Evolutionary conservation across 35 echinoderm and acorn worm genomes (phyloP).

Genomic region (Lytechinus variegatus): DNA sequence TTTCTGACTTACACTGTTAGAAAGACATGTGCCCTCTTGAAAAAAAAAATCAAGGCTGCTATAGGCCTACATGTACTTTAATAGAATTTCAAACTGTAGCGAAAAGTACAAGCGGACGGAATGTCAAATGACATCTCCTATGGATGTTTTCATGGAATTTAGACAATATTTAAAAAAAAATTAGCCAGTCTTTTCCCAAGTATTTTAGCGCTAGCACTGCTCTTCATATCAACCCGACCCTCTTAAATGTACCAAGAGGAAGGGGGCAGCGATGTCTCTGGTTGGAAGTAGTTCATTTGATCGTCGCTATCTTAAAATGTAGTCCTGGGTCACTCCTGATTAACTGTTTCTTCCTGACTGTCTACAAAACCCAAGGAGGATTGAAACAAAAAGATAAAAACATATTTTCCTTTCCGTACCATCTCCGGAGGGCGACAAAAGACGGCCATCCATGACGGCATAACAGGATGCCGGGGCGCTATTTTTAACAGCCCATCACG

Average conservation of each 20-base stretch:
- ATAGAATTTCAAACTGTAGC: no score
- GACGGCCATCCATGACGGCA: not conserved
- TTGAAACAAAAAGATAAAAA: not conserved
- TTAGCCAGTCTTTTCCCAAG: no score
- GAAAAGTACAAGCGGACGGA: no score
- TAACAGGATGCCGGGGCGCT: not conserved
- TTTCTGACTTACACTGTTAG: no score
- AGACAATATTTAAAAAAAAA: no score
- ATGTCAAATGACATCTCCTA: no score
- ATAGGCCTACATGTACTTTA: no score
- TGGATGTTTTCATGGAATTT: no score
- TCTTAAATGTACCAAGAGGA: not conserved
- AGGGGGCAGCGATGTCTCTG: not conserved
- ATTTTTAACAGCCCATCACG: not conserved
- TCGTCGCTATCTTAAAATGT: not conserved
- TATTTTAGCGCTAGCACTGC: no score
- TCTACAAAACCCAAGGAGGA: not conserved
- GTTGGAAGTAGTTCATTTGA: not conserved
- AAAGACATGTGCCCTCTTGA: no score
- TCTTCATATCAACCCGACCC: no score
- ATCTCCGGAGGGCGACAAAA: not conserved
- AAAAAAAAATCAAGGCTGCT: no score
- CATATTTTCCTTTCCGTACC: not conserved
- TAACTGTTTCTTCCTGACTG: not conserved
- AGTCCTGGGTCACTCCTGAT: not conserved